These are phyloP conservation scores for Okapia johnstoni DNA, from an alignment of 2,113 vertebrate species.

Conservation along the genomic window DNA sequence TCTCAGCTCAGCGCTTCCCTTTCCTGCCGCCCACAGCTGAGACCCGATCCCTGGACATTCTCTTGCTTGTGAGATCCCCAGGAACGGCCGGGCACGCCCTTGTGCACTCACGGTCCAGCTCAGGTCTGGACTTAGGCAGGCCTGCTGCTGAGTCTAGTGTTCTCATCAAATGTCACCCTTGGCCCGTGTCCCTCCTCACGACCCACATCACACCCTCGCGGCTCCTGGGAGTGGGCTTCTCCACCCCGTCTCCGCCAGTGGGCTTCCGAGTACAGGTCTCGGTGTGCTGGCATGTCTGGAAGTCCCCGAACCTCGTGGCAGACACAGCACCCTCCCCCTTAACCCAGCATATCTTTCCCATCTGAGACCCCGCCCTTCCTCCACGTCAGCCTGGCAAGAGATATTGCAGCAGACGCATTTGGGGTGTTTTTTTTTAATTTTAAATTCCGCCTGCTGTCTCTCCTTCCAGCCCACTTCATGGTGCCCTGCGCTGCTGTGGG, in stretches of 20 bases:
- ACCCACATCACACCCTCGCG: fast-evolving
- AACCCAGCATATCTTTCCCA: neutral
- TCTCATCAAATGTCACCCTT: neutral
- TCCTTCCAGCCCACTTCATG: neutral
- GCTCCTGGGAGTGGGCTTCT: neutral
- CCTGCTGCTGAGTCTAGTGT: neutral
- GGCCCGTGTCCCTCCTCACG: fast-evolving
- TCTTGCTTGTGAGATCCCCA: neutral
- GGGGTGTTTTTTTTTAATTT: fast-evolving
- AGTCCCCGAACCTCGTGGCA: neutral
- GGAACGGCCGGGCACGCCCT: fast-evolving
- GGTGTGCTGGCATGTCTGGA: neutral
- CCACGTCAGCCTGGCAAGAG: fast-evolving
- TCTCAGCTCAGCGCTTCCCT: neutral
- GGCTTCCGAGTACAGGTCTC: neutral
- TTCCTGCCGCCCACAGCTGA: fast-evolving
- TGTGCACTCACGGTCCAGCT: fast-evolving
- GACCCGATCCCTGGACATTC: neutral
- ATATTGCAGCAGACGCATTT: neutral
- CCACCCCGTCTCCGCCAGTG: fast-evolving
- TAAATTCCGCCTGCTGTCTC: neutral
- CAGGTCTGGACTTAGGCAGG: neutral
- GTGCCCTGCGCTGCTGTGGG: fast-evolving
- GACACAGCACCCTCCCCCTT: neutral
- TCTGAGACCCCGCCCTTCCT: neutral